Evolutionary conservation across 2,113 vertebrate species (phyloP), one percentile per base, ranked within the genome.

Genomic region (Cyprinodon tularosa): DNA sequence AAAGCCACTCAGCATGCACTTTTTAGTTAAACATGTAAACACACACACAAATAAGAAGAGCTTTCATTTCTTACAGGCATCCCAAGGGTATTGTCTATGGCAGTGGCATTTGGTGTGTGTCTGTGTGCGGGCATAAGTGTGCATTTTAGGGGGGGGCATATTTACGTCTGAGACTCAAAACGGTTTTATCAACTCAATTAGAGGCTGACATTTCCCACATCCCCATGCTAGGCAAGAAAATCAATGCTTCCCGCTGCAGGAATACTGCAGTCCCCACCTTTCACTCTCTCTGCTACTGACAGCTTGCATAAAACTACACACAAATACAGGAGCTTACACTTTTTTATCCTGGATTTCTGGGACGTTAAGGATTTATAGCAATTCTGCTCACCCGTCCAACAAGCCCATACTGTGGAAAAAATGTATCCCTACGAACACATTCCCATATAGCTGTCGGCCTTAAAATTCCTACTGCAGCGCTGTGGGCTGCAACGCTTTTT

Each of bases 171-270:
- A 88, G 90, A 90, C 86, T 90, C 88, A 90, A 92, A 92, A 88
- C 62, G 82, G 87, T 86, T 92, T 93, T 88, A 92, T 93, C 91
- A 93, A 92, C 92, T 92, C 92, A 92, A 93, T 93, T 93, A 93
- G 90, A 91, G 83, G 80, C 79, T 92, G 92, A 92, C 92, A 93
- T 93, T 93, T 93, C 87, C 83, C 84, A 87, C 83, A 82, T 92
- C 86, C 69, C 79, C 86, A 90, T 47, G 71, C 84, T 77, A 80
- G 78, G 83, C 83, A 12, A 68, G 75, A 89, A 91, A 93, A 93
- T 93, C 92, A 77, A 92, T 92, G 91, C 76, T 76, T 86, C 84
- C 89, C 48, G 65, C 87, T 86, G 79, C 82, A 91, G 80, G 89
- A 91, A 87, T 88, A 88, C 88, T 91, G 88, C 88, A 90, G 83